phyloP scores from a whole-genome alignment of 2,797 vertebrate species.

The Sparidentex hasta region DNA sequence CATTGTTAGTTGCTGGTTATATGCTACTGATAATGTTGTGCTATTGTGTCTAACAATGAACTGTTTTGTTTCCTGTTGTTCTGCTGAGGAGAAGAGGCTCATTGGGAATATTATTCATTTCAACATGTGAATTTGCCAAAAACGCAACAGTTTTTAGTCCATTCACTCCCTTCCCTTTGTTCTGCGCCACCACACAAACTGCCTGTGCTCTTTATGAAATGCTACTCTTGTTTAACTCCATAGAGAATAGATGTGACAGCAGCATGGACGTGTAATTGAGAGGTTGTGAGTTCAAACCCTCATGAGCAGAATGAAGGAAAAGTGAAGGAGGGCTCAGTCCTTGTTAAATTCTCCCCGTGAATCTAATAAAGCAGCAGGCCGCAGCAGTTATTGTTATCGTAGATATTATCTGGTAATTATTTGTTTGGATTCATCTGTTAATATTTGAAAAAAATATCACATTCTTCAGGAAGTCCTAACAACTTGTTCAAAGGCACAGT shows the following conservation, averaged over 20 bases:
- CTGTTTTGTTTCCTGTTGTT: background rate
- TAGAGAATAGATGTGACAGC: background rate
- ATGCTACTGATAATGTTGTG: background rate
- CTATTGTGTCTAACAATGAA: background rate
- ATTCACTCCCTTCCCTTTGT: background rate
- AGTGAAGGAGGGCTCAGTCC: background rate
- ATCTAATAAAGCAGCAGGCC: background rate
- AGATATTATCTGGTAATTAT: background rate
- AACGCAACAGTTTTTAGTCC: background rate
- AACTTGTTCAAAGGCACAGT: no score
- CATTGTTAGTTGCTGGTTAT: background rate
- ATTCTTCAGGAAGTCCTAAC: background rate
- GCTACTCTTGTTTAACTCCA: background rate
- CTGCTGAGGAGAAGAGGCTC: background rate
- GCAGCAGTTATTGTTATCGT: background rate
- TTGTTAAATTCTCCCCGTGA: background rate
- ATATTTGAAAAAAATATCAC: background rate
- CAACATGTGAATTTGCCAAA: background rate
- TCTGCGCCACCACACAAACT: background rate
- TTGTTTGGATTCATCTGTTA: background rate
- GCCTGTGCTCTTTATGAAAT: background rate
- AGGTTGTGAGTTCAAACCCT: background rate
- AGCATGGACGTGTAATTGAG: background rate
- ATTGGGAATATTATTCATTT: background rate
- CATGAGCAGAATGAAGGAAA: background rate